These are phyloP conservation scores for Xenotilapia flavipinnis DNA, from an alignment of 2,113 vertebrate species.

Conservation along the genomic window DNA sequence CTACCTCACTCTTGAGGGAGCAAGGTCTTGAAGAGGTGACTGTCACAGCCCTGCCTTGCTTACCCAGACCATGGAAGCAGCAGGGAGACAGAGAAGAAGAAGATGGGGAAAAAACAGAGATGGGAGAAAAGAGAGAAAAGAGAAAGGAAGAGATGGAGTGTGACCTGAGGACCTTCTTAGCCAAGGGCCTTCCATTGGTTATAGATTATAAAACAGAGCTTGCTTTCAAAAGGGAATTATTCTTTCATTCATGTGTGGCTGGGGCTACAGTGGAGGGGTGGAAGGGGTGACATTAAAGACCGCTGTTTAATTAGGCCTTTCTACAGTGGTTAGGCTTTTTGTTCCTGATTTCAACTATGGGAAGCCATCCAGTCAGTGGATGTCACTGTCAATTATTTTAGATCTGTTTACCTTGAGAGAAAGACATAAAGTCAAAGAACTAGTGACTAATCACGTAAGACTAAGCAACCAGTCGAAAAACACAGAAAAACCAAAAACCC, in stretches of 20 bases:
- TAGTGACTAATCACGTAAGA: neutral
- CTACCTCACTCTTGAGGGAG: constrained; percentile 32
- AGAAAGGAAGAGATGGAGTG: constrained; percentile 36
- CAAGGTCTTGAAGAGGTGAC: constrained; percentile 13
- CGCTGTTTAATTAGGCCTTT: constrained; percentile 56
- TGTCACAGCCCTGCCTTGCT: constrained; percentile 54
- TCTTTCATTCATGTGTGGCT: constrained; percentile 48
- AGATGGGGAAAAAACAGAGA: neutral
- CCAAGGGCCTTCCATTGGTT: constrained; percentile 26
- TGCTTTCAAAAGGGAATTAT: constrained; percentile 55
- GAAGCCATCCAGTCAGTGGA: neutral
- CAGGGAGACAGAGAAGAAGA: constrained; percentile 6
- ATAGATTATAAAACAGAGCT: constrained; percentile 51
- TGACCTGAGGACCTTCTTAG: constrained; percentile 45
- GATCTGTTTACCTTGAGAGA: neutral
- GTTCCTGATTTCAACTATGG: constrained; percentile 15
- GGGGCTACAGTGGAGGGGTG: constrained; percentile 8
- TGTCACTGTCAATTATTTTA: neutral
- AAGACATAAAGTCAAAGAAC: neutral
- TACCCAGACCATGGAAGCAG: constrained; percentile 45
- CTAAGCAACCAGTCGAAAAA: neutral
- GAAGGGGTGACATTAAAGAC: constrained; percentile 41
- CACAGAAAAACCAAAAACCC: neutral
- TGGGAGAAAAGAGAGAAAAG: neutral
- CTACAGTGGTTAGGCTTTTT: constrained; percentile 45